phyloP scores from a whole-genome alignment of 2,797 vertebrate genomes.

The Neopelma chrysocephalum region DNA sequence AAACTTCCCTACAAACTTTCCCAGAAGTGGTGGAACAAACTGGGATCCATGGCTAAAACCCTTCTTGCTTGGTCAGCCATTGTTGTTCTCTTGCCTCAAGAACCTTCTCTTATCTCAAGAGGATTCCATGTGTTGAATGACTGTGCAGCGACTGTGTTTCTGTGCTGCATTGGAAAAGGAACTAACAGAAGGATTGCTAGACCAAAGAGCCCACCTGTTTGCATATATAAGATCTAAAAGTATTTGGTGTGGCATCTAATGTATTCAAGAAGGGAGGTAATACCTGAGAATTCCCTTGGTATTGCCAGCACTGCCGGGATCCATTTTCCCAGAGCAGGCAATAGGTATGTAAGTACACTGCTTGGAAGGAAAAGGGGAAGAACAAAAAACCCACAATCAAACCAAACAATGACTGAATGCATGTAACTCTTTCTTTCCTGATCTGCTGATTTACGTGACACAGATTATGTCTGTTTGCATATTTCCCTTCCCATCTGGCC shows the following conservation, averaged over 20 bases:
- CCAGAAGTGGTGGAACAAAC: neutral
- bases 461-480: neutral
- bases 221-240: neutral
- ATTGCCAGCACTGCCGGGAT: neutral
- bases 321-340: neutral
- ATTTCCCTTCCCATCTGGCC: neutral
- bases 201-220: neutral
- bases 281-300: neutral
- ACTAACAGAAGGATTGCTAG: neutral
- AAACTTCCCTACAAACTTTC: neutral
- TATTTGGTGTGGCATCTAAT: neutral
- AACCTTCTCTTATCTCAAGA: neutral
- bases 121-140: neutral
- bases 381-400: neutral
- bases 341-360: neutral
- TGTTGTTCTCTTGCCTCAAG: accelerated
- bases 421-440: neutral
- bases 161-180: neutral
- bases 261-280: neutral
- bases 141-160: neutral
- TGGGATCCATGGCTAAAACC: neutral
- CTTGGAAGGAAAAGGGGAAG: neutral
- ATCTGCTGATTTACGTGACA: neutral
- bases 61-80: neutral
- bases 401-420: neutral